Evolutionary conservation across 92 coral and sea anemone species (phyloP), one percentile per base, ranked within the genome.

Genomic region (Palythoa caribaeorum): DNA sequence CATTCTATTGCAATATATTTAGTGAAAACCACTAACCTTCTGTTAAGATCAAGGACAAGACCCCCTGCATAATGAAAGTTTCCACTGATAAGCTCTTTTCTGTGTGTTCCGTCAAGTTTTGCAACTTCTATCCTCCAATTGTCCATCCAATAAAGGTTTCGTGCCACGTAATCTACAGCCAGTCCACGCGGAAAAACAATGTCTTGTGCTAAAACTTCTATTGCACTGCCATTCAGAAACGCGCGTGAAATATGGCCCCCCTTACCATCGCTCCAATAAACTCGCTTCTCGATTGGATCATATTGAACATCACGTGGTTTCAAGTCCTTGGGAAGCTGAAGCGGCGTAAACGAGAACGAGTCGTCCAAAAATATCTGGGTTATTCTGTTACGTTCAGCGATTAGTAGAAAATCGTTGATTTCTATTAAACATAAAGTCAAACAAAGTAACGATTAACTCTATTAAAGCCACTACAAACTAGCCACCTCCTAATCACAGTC

Each of bases 221-320:
- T 5, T 28, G 47, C 68, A 77, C 44, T 77, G 19, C 83, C 83
- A 55, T 77, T 54, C 35, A 77, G 66, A 53, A 77, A 77, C 2
- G 83, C 66, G 20, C 83, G 83, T n/a, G 21, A 7, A 59, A 77
- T 77, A 39, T 77, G 62, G 11, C 83, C 13, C 16, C 68, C 44
- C 15, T 16, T 28, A 62, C 37, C 20, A 51, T 77, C 83, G 9
- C 66, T 53, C 83, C 83, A 77, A 10, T 77, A 77, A 21, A 77
- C 68, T 21, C 83, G 83, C 68, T 53, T 16, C 66, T 77, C 83
- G 21, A 55, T 4, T 77, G 62, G 83, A 53, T 77, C 83, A 77
- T 77, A 77, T 19, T 37, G 63, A 20, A 77, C 39, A 77, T 77
- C 83, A 77, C 83, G 83, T 77, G 83, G 83, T 51, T 62, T 21